A percentile compares a stretch with the other conserved stretches of the same genome.
phyloP scores from a whole-genome alignment of 2,113 vertebrate genomes.

The Uria lomvia region DNA sequence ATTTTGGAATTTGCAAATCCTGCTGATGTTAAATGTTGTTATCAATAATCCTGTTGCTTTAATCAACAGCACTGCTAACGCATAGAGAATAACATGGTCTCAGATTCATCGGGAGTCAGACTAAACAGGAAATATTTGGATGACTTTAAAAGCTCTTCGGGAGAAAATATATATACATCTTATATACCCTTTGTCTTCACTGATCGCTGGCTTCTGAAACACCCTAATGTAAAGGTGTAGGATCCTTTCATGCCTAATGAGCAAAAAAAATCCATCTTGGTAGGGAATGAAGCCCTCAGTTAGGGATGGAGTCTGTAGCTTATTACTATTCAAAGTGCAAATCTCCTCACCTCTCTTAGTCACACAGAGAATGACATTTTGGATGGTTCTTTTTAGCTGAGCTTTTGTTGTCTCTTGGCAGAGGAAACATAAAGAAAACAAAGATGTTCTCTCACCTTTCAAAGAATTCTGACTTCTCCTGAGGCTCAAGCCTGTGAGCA shows the following conservation, averaged over 20 bases:
- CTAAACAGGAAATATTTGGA: conserved; percentile 35
- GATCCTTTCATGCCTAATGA: background rate
- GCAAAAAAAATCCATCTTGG: background rate
- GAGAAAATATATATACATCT: background rate
- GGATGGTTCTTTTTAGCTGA: background rate
- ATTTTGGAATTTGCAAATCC: background rate
- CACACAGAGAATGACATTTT: background rate
- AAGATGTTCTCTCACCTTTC: background rate
- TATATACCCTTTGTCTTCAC: background rate
- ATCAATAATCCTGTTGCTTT: background rate
- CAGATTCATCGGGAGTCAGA: conserved; percentile 11
- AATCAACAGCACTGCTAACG: background rate
- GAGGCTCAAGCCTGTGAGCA: background rate
- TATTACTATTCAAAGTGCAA: conserved; percentile 11
- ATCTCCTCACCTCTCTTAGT: background rate
- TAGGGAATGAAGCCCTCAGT: background rate
- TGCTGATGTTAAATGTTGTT: conserved; percentile 6
- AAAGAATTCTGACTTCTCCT: background rate
- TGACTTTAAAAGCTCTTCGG: background rate
- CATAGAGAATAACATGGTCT: background rate
- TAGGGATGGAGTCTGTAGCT: background rate
- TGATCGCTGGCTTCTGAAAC: background rate
- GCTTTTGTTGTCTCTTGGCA: conserved; percentile 32
- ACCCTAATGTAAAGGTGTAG: background rate
- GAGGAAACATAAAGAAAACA: background rate